Conservation (phyloP, 2,797 vertebrate species). For the Pyrrhura leucotis region DNA sequence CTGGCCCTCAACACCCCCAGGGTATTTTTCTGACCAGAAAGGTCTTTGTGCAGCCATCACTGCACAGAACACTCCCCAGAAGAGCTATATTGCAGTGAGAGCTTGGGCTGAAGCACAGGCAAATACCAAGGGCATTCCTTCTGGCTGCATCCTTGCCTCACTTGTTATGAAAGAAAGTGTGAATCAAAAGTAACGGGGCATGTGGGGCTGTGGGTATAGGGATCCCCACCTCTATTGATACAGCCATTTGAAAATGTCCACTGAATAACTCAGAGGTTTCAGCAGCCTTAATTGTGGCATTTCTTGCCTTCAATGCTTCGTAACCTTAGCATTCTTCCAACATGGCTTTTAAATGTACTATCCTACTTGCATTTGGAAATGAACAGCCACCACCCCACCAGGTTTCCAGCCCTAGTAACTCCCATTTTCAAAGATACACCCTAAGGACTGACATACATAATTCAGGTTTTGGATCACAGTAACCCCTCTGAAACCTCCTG, state of each 20-base stretch:
- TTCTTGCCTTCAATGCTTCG: background rate
- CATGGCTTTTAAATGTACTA: background rate
- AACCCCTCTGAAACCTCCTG: conserved; percentile 44
- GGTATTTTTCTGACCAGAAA: background rate
- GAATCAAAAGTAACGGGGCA: background rate
- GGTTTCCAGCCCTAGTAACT: background rate
- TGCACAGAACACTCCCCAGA: background rate
- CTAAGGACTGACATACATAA: conserved; percentile 51
- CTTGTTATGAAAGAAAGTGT: background rate
- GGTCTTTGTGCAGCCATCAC: background rate
- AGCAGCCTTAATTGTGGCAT: background rate
- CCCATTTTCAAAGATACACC: conserved; percentile 21
- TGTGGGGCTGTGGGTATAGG: background rate
- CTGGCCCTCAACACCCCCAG: background rate
- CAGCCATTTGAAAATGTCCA: background rate
- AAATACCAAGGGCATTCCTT: background rate
- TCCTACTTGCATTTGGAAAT: background rate
- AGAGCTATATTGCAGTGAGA: background rate
- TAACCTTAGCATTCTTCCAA: background rate
- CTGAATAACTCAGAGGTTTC: background rate
- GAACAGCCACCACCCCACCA: background rate
- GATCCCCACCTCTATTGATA: background rate
- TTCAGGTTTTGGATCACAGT: conserved; percentile 37
- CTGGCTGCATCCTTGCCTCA: background rate
- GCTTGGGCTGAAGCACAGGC: background rate